Evolutionary conservation across 2,888 invertebrate species (phyloP).

Genomic region (Andricus quercusramuli): DNA sequence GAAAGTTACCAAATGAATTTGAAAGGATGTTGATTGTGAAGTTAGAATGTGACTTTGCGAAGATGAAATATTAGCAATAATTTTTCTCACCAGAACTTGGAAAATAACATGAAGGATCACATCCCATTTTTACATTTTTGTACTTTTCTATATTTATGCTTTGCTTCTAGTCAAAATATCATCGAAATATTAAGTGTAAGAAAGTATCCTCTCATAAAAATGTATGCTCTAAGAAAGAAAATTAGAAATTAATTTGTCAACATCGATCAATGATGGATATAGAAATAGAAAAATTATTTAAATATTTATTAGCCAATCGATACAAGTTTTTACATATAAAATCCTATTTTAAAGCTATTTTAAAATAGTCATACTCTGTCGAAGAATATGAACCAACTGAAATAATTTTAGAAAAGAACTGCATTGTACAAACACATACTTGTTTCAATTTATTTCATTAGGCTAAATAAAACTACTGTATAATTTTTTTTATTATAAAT

Average conservation of each 20-base stretch:
- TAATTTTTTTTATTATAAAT: not conserved
- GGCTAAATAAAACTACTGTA: no score
- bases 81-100: not conserved
- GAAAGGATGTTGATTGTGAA: not conserved
- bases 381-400: not conserved
- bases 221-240: not conserved
- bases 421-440: not conserved
- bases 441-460: no score
- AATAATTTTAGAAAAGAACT: not conserved
- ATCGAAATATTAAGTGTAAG: not conserved
- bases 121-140: not conserved
- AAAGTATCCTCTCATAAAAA: not conserved
- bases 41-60: no score
- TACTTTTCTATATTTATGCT: not conserved
- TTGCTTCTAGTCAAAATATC: conserved; percentile 9
- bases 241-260: not conserved
- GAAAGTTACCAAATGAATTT: not conserved
- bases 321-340: not conserved
- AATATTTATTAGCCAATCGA: not conserved
- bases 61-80: no score
- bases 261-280: not conserved
- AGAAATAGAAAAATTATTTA: not conserved
- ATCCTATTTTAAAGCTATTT: not conserved
- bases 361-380: not conserved
- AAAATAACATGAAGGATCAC: not conserved